Percentiles rank a stretch among this genome's conserved stretches.
These are phyloP conservation scores for Polypedilum vanderplanki DNA, from an alignment of 1,140 invertebrate genomes.

Conservation along the genomic window DNA sequence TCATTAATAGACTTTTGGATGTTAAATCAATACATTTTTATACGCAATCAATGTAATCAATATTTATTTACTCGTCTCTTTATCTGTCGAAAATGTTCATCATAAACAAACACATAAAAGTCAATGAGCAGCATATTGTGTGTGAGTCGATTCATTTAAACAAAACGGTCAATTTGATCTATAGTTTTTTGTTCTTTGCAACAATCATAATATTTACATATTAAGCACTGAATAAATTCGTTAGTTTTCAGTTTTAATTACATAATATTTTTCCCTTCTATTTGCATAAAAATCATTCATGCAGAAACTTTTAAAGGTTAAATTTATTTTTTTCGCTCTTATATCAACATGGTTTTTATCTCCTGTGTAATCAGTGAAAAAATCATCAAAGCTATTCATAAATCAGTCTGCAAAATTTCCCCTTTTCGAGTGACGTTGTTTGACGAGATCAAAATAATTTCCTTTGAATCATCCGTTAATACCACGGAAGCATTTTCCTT, in stretches of 20 bases:
- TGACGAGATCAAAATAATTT: background rate
- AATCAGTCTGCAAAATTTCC: slow-evolving; percentile 6
- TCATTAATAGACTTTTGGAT: too few species aligned
- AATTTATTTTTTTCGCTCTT: background rate
- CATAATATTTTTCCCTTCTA: too few species aligned
- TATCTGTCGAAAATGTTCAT: too few species aligned
- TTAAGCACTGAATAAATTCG: too few species aligned
- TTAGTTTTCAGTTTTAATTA: too few species aligned
- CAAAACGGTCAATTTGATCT: background rate
- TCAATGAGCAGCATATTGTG: too few species aligned
- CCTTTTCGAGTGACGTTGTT: background rate
- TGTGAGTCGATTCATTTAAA: too few species aligned
- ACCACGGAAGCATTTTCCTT: background rate
- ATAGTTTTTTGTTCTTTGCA: background rate
- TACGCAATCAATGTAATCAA: too few species aligned
- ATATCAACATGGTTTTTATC: background rate
- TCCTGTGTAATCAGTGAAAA: background rate
- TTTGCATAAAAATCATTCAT: background rate
- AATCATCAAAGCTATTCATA: background rate
- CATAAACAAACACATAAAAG: too few species aligned
- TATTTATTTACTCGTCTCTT: too few species aligned
- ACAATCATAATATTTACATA: background rate
- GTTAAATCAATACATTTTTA: too few species aligned
- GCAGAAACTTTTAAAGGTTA: background rate
- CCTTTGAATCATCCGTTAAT: slow-evolving; percentile 9